Percentiles rank a stretch among this genome's conserved stretches.
Conservation (phyloP, 2,797 vertebrate species). For the Oreonectes daqikongensis region DNA sequence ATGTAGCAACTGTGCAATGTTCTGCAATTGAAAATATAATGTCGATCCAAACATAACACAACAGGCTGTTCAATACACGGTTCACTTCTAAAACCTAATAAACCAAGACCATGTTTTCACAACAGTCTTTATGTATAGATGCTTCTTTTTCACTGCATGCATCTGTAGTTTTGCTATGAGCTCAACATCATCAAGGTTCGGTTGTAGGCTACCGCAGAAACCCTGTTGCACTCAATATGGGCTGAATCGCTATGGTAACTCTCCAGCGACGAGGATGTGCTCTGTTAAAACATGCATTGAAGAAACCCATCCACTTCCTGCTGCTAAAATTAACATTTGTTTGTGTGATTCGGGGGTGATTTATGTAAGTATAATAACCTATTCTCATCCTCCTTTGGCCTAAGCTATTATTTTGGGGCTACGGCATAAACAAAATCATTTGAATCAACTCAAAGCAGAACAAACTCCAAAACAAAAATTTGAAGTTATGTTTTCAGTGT, state of each 20-base stretch:
- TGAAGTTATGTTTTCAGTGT: not conserved
- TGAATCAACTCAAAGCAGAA: not conserved
- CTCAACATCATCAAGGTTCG: slow-evolving; percentile 4
- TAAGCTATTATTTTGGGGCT: not conserved
- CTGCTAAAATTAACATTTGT: slow-evolving; percentile 27
- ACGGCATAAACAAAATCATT: no score
- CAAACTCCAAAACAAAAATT: not conserved
- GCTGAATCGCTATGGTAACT: slow-evolving; percentile 47
- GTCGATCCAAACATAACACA: not conserved
- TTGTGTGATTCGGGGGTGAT: slow-evolving; percentile 19
- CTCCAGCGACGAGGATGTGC: slow-evolving; percentile 46
- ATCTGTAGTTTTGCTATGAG: not conserved
- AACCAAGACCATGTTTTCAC: not conserved
- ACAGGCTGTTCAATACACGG: not conserved
- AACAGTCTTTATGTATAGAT: not conserved
- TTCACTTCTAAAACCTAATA: not conserved
- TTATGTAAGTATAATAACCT: slow-evolving; percentile 21
- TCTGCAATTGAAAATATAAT: not conserved
- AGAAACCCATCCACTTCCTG: slow-evolving; percentile 42
- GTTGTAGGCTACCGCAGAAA: slow-evolving; percentile 37
- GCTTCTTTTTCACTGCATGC: not conserved
- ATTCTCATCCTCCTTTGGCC: slow-evolving; percentile 15
- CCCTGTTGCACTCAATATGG: slow-evolving; percentile 39
- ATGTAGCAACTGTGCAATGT: not conserved
- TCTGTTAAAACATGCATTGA: slow-evolving; percentile 34